Evolutionary conservation across 2,797 vertebrate species (phyloP).

Genomic region (Liparis tanakae): DNA sequence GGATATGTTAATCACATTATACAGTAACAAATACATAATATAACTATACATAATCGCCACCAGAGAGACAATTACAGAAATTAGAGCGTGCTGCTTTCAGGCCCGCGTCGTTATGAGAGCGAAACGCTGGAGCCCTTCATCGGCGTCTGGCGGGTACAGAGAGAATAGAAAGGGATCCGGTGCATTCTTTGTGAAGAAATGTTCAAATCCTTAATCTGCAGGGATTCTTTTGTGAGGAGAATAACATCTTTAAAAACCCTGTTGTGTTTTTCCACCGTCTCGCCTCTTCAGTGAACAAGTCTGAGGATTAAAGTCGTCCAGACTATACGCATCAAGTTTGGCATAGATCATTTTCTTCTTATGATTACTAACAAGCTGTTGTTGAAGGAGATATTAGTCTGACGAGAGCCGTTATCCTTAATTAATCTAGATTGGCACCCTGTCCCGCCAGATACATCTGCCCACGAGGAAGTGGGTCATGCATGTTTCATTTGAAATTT

Average conservation of each 20-base stretch:
- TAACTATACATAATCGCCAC: background rate
- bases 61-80: constrained; percentile 10
- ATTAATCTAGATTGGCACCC: constrained; percentile 9
- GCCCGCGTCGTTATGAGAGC: constrained; percentile 4
- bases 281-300: constrained; percentile 25
- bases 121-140: constrained; percentile 12
- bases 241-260: constrained; percentile 33
- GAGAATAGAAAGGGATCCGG: constrained; percentile 37
- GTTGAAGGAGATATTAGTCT: constrained; percentile 12
- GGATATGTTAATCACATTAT: constrained; percentile 13
- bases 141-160: constrained; percentile 14
- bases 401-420: constrained; percentile 12
- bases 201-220: constrained; percentile 42
- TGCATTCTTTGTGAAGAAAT: constrained; percentile 34
- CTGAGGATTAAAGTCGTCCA: constrained; percentile 36
- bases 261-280: constrained; percentile 28
- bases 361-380: constrained; percentile 15
- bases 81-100: constrained; percentile 7
- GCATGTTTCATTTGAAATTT: background rate
- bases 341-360: constrained; percentile 5
- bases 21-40: background rate
- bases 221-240: constrained; percentile 33
- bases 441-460: too few relatives aligned
- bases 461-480: background rate
- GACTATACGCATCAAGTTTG: constrained; percentile 21